phyloP scores from a whole-genome alignment of 2,113 vertebrate species.

The Microcebus lehilahytsara region DNA sequence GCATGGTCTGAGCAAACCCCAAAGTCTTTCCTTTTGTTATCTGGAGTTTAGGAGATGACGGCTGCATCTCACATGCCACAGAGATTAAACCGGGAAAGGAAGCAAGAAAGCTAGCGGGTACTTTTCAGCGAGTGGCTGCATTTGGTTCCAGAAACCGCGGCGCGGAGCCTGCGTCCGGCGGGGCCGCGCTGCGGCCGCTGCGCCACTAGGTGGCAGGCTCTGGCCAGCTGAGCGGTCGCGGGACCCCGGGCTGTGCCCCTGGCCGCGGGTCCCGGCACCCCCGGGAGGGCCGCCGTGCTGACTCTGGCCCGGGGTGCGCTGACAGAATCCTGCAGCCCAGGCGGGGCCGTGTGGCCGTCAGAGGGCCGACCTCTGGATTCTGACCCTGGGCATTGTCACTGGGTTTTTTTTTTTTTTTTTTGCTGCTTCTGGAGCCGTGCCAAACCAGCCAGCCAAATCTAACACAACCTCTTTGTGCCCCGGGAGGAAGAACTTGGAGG shows the following conservation, averaged over 20 bases:
- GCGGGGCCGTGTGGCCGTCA: fast-evolving
- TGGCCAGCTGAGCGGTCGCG: fast-evolving
- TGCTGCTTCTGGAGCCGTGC: neutral
- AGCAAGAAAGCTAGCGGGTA: too few relatives aligned
- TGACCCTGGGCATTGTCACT: neutral
- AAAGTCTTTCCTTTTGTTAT: neutral
- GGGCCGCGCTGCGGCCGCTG: neutral
- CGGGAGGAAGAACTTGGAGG: neutral
- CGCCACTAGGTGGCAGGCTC: constrained; percentile 51
- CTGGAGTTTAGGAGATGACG: neutral
- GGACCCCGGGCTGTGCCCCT: fast-evolving
- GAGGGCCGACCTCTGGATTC: neutral
- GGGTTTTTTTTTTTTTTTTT: too few relatives aligned
- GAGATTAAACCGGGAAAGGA: neutral
- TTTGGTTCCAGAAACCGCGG: fast-evolving
- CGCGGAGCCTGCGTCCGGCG: fast-evolving
- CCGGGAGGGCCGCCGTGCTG: neutral
- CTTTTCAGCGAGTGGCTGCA: neutral
- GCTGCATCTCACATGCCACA: fast-evolving
- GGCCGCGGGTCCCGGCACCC: fast-evolving
- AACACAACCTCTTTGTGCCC: fast-evolving
- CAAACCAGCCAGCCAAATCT: neutral
- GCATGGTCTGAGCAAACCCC: neutral
- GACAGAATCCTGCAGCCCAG: neutral
- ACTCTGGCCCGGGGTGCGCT: neutral